Percentiles rank a stretch among this genome's conserved stretches.
Evolutionary conservation across 2,888 invertebrate genomes (phyloP).

Genomic region (Dendrolimus pini): DNA sequence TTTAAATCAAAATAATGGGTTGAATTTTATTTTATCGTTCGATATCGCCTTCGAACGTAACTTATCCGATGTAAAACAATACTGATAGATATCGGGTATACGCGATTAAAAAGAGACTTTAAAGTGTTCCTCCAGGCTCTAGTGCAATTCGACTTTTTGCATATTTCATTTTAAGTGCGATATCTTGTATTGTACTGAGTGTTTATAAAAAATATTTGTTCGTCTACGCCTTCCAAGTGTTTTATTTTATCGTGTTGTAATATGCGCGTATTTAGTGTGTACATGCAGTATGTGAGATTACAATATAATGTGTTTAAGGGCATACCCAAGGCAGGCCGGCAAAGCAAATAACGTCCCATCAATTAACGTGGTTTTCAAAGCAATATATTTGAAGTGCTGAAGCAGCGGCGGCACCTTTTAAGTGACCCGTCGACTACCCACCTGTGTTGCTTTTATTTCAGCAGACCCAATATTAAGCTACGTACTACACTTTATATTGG

Average conservation of each 20-base stretch:
- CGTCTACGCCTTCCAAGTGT: neutral
- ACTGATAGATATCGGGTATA: constrained; percentile 56
- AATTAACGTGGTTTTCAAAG: constrained; percentile 61
- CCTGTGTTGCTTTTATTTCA: constrained; percentile 47
- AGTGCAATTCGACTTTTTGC: constrained; percentile 45
- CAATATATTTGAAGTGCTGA: constrained; percentile 40
- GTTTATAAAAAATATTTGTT: constrained; percentile 32
- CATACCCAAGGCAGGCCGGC: constrained; percentile 19
- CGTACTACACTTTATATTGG: neutral
- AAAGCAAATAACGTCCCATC: constrained; percentile 45
- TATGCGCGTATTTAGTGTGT: neutral
- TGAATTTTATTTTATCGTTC: constrained; percentile 59
- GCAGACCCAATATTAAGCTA: constrained; percentile 39
- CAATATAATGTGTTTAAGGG: constrained; percentile 14
- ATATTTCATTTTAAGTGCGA: constrained; percentile 57
- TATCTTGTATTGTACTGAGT: constrained; percentile 51
- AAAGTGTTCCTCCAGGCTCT: constrained; percentile 44
- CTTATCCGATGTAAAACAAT: constrained; percentile 64
- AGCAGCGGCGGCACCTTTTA: constrained; percentile 53
- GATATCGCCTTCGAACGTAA: constrained; percentile 49
- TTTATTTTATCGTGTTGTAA: constrained; percentile 1
- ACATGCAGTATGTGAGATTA: neutral
- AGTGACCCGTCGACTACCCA: constrained; percentile 27
- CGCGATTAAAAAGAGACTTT: constrained; percentile 54
- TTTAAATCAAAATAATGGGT: constrained; percentile 50